These are phyloP conservation scores for Copidosoma floridanum DNA, from an alignment of 1,140 invertebrate genomes.

Conservation along the genomic window DNA sequence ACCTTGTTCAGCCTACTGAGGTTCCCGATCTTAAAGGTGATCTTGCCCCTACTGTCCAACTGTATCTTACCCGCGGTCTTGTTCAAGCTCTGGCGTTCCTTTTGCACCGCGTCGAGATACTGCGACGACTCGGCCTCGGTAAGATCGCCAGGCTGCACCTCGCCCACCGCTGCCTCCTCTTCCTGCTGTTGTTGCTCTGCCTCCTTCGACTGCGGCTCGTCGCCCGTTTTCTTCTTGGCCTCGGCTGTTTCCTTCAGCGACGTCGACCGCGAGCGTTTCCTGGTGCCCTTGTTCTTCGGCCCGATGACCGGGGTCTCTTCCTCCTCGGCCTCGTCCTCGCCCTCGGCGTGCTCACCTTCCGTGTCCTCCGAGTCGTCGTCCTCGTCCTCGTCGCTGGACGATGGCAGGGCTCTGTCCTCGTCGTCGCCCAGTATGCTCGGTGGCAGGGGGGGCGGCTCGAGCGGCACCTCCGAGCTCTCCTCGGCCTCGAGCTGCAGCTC, in stretches of 20 bases:
- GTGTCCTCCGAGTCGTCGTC: no score
- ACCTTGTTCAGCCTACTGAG: slow-evolving; percentile 47
- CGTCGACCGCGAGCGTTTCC: not conserved
- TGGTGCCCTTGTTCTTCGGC: slow-evolving; percentile 3
- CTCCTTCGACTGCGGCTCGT: no score
- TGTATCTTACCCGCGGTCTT: slow-evolving; percentile 52
- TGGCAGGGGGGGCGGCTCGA: slow-evolving; percentile 37
- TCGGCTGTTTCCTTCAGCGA: not conserved
- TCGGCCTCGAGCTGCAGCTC: not conserved
- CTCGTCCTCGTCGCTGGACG: not conserved
- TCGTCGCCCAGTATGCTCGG: slow-evolving; percentile 38
- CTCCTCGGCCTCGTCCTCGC: not conserved
- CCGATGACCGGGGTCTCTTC: slow-evolving; percentile 9
- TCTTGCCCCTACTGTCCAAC: slow-evolving; percentile 49
- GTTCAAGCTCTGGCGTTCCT: slow-evolving; percentile 48
- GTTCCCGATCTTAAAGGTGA: slow-evolving; percentile 52
- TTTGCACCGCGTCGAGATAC: slow-evolving; percentile 50
- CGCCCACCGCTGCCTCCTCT: slow-evolving; percentile 44
- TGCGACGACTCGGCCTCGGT: slow-evolving; percentile 36
- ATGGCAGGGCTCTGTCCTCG: slow-evolving; percentile 14
- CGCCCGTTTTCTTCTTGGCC: not conserved
- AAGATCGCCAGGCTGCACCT: slow-evolving; percentile 46
- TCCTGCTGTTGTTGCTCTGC: slow-evolving; percentile 2
- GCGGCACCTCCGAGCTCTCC: not conserved
- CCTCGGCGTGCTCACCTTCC: not conserved